These are phyloP conservation scores for Limonius californicus DNA, from an alignment of 1,140 invertebrate species.

Conservation along the genomic window DNA sequence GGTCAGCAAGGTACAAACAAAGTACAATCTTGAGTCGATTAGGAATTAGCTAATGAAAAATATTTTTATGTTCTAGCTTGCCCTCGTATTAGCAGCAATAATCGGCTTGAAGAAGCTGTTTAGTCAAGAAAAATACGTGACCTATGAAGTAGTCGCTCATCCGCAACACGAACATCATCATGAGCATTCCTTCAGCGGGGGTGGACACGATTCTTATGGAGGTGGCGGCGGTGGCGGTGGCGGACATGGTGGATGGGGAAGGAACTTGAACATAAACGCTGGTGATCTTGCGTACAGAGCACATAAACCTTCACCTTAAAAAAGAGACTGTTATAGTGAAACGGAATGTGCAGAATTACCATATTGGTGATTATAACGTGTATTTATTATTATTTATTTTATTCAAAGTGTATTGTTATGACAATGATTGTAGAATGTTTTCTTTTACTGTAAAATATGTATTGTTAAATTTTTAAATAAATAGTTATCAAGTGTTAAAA, in stretches of 20 bases:
- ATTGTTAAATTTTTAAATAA: too few species aligned
- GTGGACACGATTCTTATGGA: constrained; percentile 52
- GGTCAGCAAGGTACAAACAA: constrained; percentile 65
- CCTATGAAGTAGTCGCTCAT: constrained; percentile 69
- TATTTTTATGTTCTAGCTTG: constrained; percentile 54
- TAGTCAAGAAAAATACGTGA: constrained; percentile 69
- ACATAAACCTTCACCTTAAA: constrained; percentile 49
- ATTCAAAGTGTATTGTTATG: background rate
- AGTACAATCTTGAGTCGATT: background rate
- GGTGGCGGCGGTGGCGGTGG: constrained; percentile 55
- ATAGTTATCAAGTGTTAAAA: too few species aligned
- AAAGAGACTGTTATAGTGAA: constrained; percentile 4
- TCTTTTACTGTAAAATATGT: background rate
- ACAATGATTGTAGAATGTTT: background rate
- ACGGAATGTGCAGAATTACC: constrained; percentile 25
- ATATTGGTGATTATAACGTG: constrained; percentile 41
- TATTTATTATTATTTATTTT: constrained; percentile 38
- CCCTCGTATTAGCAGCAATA: constrained; percentile 70
- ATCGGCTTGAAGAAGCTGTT: constrained; percentile 80
- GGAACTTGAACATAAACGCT: constrained; percentile 47
- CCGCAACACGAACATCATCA: constrained; percentile 57
- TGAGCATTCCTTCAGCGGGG: constrained; percentile 43
- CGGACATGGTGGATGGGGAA: constrained; percentile 49
- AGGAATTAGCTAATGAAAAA: background rate
- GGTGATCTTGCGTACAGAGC: constrained; percentile 62